Evolutionary conservation across 2,797 vertebrate species (phyloP), one percentile per base, ranked within the genome.

Genomic region (Naso thynnoides): DNA sequence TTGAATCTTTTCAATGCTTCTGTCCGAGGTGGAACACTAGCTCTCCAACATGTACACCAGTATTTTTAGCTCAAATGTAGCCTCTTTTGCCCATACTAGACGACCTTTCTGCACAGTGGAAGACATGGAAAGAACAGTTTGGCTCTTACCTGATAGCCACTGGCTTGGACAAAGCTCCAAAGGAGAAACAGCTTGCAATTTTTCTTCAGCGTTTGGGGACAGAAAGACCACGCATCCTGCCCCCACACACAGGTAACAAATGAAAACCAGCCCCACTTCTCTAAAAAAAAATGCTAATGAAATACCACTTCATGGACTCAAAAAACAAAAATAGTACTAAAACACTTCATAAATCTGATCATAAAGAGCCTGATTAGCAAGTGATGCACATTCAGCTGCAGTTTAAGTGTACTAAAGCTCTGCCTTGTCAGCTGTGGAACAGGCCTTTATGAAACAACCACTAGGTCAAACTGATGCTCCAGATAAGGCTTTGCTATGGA

Each of bases 81-180:
- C 86, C 81, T 92, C 81, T 89, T 88, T 85, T 86, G 81, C 85
- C 84, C 85, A 88, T 61, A 59, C 76, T 81, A 92, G 90, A 92
- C 54, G 33, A 54, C 80, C 86, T 81, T 65, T 83, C 89, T 84
- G 56, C 86, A 76, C 86, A 91, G 58, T 92, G 87, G 89, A 89
- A 85, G 88, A 90, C 81, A 78, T 91, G 88, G 91, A 93, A 93
- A 90, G 87, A 90, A 69, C 88, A 93, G 87, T 91, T 92, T 85
- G 85, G 81, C 84, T 88, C 88, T 82, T 87, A 89, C 88, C 90
- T 93, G 76, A 91, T 68, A 88, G 89, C 88, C 78, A 86, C 85
- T 75, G 91, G 91, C 82, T 91, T 92, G 90, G 91, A 93, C 86
- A 92, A 88, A 91, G 92, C 87, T 73, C 91, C 91, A 85, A 93